Percentiles rank a stretch among this genome's conserved stretches.
Conservation (phyloP, 2,797 vertebrate species). For the Mormyrops boulengeri region DNA sequence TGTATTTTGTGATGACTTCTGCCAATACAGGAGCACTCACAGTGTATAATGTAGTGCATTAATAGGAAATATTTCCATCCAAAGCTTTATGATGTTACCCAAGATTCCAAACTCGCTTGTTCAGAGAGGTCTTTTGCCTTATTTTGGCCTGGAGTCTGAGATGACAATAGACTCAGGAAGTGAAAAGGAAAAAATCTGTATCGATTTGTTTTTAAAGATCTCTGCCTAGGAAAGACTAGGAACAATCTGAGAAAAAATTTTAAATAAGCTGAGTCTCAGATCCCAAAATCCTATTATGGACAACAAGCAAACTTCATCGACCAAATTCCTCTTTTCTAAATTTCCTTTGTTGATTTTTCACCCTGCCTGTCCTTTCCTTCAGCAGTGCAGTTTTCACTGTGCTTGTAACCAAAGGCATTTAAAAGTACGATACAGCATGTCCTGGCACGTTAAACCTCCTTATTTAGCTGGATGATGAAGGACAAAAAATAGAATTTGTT, state of each 20-base stretch:
- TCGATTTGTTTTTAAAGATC: not conserved
- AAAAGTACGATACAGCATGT: slow-evolving; percentile 40
- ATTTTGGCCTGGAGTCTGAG: not conserved
- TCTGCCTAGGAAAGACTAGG: not conserved
- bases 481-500: slow-evolving; percentile 27
- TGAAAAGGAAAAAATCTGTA: not conserved
- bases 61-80: not conserved
- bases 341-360: not conserved
- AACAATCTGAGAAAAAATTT: not conserved
- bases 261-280: not conserved
- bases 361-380: slow-evolving; percentile 7
- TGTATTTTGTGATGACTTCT: not conserved
- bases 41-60: not conserved
- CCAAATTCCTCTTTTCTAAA: not conserved
- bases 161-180: not conserved
- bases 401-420: slow-evolving; percentile 40
- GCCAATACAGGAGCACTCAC: not conserved
- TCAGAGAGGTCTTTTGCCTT: not conserved
- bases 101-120: not conserved
- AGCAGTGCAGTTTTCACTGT: slow-evolving; percentile 14
- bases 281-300: not conserved
- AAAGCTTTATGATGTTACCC: not conserved
- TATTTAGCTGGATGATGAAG: slow-evolving; percentile 33
- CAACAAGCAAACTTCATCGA: not conserved
- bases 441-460: slow-evolving; percentile 39